Evolutionary conservation across 2,113 vertebrate species (phyloP), one percentile per base, ranked within the genome.

Genomic region (Shinisaurus crocodilurus): DNA sequence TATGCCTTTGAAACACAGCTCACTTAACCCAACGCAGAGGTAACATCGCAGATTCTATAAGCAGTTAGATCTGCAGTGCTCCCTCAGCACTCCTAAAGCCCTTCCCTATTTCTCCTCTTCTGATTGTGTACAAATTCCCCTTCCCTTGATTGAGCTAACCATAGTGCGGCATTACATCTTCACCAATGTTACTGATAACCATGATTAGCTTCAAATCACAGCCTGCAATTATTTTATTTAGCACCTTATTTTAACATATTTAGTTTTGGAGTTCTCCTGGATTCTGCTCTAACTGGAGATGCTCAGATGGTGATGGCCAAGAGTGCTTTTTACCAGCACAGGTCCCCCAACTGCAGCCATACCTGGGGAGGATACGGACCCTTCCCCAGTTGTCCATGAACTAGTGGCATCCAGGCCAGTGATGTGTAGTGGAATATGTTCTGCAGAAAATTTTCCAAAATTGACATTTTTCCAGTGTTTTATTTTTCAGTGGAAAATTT

Each of bases 1-100:
- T 54, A 54, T 54, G 10, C 6, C 50, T 94, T 89, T 65, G 76
- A 93, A 89, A 34, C 13, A 83, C 85, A 93, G 94, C 86, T 90
- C 91, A 75, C 75, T 94, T 93, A 93, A 92, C 12, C 85, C 60
- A 87, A 20, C 86, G 93, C 76, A 91, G 88, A 94, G 84, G 72
- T 67, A 88, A 34, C 87, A 91, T 69, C 89, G 85, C 93, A 88
- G 67, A 92, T 74, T 90, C 77, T 43, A 1, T 82, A 50, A 32
- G 3, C 90, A 87, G 75, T 77, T 43, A 77, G 20, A 45, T n/a
- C 9, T 72, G 70, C 10, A n/a, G 3, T 13, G 70, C 2, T 50
- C 29, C 15, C 15, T 82, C 6, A 82, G 5, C 1, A 2, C 15
- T 32, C 43, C 25, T 48, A 10, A 7, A 54, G 3, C 34, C 32